A percentile compares a stretch with the other conserved stretches of the same genome.
These are phyloP conservation scores for Hozukius guyotensis DNA, from an alignment of 2,797 vertebrate species.

Conservation along the genomic window DNA sequence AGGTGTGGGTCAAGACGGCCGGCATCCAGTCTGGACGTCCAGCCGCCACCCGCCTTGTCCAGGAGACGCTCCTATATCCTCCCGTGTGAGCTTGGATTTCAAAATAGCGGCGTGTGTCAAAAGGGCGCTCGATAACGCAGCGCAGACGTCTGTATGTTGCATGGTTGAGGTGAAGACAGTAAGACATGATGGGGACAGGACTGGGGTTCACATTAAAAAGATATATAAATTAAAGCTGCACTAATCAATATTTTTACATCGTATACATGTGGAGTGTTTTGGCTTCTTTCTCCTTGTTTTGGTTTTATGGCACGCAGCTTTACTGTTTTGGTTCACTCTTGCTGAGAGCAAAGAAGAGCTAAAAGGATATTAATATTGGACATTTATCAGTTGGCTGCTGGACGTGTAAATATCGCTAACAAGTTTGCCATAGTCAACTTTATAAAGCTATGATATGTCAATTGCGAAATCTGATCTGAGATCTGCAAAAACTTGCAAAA, in stretches of 20 bases:
- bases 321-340: background rate
- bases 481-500: too few relatives aligned
- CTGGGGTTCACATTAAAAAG: background rate
- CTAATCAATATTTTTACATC: background rate
- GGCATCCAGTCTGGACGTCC: conserved; percentile 58
- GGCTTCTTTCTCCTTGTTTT: background rate
- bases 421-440: background rate
- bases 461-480: too few relatives aligned
- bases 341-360: background rate
- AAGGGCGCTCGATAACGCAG: conserved; percentile 46
- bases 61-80: conserved; percentile 51
- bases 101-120: conserved; percentile 65
- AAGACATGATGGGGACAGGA: conserved; percentile 4
- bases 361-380: too few relatives aligned
- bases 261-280: background rate
- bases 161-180: conserved; percentile 27
- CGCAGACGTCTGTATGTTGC: conserved; percentile 21
- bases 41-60: conserved; percentile 51
- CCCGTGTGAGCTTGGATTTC: conserved; percentile 21
- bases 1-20: conserved; percentile 73
- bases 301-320: background rate
- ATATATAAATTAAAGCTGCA: background rate
- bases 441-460: background rate
- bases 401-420: background rate
- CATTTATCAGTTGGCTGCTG: background rate